These are phyloP conservation scores for Poeciliopsis paucimaculata DNA, from an alignment of 2,797 vertebrate species.

Conservation along the genomic window DNA sequence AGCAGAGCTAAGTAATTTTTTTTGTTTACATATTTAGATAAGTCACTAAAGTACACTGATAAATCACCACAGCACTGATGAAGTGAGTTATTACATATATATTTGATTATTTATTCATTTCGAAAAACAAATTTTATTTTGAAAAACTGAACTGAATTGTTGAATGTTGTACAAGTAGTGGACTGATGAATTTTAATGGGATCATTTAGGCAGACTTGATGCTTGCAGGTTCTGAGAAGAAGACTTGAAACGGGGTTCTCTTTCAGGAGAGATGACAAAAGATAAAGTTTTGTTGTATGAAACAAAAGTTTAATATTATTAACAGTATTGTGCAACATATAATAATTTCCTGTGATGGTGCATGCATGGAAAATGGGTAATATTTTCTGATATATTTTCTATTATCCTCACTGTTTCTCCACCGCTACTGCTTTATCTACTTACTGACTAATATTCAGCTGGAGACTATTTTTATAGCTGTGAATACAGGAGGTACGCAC, in stretches of 20 bases:
- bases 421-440: background rate
- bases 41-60: background rate
- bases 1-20: background rate
- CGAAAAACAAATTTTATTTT: background rate
- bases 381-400: background rate
- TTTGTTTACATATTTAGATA: no score
- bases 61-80: background rate
- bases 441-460: constrained; percentile 10
- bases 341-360: background rate
- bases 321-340: background rate
- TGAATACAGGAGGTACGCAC: constrained; percentile 50
- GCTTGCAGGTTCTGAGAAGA: background rate
- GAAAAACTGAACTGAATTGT: background rate
- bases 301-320: background rate
- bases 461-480: constrained; percentile 73
- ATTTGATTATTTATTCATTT: background rate
- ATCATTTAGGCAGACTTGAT: background rate
- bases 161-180: background rate
- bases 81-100: background rate
- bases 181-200: background rate
- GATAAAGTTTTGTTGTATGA: background rate
- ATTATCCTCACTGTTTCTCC: background rate
- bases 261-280: background rate
- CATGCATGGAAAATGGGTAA: background rate
- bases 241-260: background rate